Evolutionary conservation across 2,797 vertebrate species (phyloP).

Genomic region (Bradypodion ventrale): DNA sequence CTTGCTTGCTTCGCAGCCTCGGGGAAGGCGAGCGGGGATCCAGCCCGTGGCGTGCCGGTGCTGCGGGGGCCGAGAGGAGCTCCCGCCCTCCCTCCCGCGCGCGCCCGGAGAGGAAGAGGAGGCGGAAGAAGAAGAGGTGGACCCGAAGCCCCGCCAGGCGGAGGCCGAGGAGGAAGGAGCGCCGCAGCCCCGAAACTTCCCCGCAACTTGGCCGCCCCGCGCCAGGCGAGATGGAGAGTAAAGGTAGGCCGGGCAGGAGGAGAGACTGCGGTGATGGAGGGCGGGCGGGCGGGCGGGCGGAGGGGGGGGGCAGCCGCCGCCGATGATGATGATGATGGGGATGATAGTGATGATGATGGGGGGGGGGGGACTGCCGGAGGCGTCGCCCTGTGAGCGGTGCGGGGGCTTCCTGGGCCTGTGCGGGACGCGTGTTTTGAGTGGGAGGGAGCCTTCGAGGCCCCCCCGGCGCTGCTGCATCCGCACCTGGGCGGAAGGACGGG

Average conservation of each 20-base stretch:
- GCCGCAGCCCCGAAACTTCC: slow-evolving; percentile 68
- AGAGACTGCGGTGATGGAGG: not conserved
- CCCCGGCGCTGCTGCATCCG: no score
- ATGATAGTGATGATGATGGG: slow-evolving; percentile 28
- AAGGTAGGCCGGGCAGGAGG: slow-evolving; percentile 54
- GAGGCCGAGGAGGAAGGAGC: slow-evolving; percentile 10
- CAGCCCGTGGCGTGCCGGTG: slow-evolving; percentile 52
- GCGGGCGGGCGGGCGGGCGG: no score
- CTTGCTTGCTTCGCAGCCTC: slow-evolving; percentile 76
- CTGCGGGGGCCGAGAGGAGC: not conserved
- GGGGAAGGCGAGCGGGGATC: slow-evolving; percentile 64
- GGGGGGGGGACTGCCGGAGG: not conserved
- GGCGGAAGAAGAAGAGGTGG: not conserved
- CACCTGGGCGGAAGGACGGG: no score
- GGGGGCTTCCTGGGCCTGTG: no score
- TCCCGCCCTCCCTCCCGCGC: not conserved
- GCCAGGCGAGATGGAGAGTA: slow-evolving; percentile 76
- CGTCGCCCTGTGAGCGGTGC: not conserved
- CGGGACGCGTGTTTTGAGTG: no score
- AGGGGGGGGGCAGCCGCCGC: not conserved
- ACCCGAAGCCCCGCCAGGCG: not conserved
- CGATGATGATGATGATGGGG: slow-evolving; percentile 4
- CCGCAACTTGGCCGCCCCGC: slow-evolving; percentile 68
- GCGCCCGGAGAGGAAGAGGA: not conserved
- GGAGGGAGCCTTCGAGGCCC: no score